phyloP scores from a whole-genome alignment of 30 jellyfish, hydroid and myxozoan genomes.

The Aurelia sp. region DNA sequence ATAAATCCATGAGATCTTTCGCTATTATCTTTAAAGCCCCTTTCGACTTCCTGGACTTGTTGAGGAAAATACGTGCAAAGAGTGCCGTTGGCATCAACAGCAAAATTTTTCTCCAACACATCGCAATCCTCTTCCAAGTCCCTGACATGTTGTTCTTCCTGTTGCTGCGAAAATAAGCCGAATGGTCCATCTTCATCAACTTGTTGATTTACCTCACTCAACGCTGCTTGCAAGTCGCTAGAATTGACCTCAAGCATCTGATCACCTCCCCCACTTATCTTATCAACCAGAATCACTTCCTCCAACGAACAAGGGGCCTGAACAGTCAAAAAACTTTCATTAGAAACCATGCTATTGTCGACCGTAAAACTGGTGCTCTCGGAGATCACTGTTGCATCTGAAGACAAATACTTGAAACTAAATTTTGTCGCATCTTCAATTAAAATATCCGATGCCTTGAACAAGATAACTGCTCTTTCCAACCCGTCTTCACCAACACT shows the following conservation, averaged over 20 bases:
- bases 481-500: not conserved
- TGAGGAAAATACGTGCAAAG: no score
- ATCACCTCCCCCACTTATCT: conserved; percentile 3
- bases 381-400: conserved; percentile 23
- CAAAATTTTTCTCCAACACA: no score
- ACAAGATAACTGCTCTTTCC: not conserved
- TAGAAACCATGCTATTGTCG: not conserved
- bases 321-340: conserved; percentile 10
- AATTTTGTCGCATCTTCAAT: not conserved
- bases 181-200: conserved; percentile 7
- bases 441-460: conserved; percentile 17
- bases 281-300: conserved; percentile 33
- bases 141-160: not conserved
- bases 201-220: not conserved
- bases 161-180: conserved; percentile 13
- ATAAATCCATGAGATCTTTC: no score
- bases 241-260: conserved; percentile 34
- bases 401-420: conserved; percentile 38
- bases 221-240: conserved; percentile 26
- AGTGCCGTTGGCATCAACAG: no score
- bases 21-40: no score
- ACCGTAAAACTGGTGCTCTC: conserved; percentile 38
- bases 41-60: no score
- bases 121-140: no score
- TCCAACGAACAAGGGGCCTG: conserved; percentile 28